Evolutionary conservation across 2,888 invertebrate genomes (phyloP).

Genomic region (Helicoverpa assulta): DNA sequence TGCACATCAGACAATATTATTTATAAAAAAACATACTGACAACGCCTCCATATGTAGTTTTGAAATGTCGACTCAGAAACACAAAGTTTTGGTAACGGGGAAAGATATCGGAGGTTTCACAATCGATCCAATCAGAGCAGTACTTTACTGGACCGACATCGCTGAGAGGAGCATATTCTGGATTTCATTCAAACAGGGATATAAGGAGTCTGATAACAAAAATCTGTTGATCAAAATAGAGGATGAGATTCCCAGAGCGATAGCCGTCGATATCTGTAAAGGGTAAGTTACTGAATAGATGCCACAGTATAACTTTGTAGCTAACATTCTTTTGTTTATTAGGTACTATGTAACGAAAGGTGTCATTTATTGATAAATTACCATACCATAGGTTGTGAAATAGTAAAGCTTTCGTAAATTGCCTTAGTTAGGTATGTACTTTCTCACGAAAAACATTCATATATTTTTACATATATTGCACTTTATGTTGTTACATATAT

Average conservation of each 20-base stretch:
- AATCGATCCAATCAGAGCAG: background rate
- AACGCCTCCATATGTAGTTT: background rate
- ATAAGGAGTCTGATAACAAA: background rate
- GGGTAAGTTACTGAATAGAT: background rate
- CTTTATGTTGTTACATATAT: no score
- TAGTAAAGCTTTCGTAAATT: no score
- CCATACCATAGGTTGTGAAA: no score
- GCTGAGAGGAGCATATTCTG: background rate
- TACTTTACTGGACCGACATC: background rate
- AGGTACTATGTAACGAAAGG: no score
- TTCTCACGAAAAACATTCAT: no score
- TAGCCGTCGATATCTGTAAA: background rate
- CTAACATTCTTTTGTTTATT: no score
- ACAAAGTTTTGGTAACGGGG: background rate
- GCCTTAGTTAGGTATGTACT: no score
- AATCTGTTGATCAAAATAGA: background rate
- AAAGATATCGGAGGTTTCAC: background rate
- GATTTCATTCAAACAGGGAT: background rate
- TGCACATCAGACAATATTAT: background rate
- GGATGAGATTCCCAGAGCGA: background rate
- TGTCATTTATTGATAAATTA: no score
- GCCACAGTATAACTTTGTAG: background rate
- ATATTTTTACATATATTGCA: no score
- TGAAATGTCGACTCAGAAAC: background rate
- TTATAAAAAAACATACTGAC: background rate